phyloP scores from a whole-genome alignment of 2,797 vertebrate genomes.

The Hypotaenidia okinawae region DNA sequence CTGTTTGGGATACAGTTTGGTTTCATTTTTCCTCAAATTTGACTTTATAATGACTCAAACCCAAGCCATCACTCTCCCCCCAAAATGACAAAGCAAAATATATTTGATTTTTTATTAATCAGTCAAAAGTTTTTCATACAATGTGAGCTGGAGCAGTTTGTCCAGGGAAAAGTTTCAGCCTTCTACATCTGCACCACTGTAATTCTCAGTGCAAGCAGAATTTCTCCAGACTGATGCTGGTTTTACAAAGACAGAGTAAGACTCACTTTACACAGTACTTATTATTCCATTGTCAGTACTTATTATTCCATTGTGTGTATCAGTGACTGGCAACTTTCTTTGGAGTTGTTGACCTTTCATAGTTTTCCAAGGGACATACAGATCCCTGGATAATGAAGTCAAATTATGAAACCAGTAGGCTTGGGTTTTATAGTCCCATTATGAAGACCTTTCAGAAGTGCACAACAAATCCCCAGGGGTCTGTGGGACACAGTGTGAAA shows the following conservation, averaged over 20 bases:
- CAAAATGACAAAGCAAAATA: background rate
- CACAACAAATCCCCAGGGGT: background rate
- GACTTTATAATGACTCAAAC: background rate
- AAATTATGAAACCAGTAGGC: background rate
- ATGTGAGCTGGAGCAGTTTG: slow-evolving; percentile 3
- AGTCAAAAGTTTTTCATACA: slow-evolving; percentile 16
- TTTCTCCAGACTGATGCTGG: background rate
- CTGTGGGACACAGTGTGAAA: background rate
- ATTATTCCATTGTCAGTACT: background rate
- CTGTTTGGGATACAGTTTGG: background rate
- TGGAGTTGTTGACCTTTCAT: background rate
- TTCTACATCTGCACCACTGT: background rate
- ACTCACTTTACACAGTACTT: background rate
- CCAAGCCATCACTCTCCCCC: background rate
- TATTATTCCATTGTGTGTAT: background rate
- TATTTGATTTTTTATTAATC: background rate
- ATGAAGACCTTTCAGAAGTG: background rate
- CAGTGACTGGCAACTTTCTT: background rate
- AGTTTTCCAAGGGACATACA: background rate
- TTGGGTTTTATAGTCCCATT: background rate
- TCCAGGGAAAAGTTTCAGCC: slow-evolving; percentile 19
- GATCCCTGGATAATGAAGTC: background rate
- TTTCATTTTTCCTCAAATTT: background rate
- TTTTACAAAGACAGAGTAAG: background rate
- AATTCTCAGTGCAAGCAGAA: background rate